Evolutionary conservation across 1,140 invertebrate genomes (phyloP).

Genomic region (Trachelipus rathkii): DNA sequence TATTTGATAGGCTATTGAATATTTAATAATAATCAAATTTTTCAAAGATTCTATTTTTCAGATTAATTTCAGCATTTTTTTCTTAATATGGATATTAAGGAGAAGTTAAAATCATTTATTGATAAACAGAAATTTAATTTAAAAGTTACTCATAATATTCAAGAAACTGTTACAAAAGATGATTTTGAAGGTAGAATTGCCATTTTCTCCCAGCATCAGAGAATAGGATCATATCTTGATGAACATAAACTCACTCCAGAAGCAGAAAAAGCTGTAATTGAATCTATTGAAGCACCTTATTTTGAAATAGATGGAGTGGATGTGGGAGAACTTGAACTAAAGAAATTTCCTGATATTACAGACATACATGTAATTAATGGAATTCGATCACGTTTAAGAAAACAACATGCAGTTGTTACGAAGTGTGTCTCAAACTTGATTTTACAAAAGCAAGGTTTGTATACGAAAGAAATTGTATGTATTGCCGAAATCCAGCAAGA

Average conservation of each 20-base stretch:
- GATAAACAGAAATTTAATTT: constrained; percentile 39
- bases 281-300: constrained; percentile 38
- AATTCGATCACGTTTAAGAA: constrained; percentile 62
- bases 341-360: constrained; percentile 56
- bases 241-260: constrained; percentile 37
- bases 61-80: constrained; percentile 5
- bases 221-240: constrained; percentile 27
- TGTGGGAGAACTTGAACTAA: constrained; percentile 35
- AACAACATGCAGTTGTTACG: constrained; percentile 78
- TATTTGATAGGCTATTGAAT: too few species aligned
- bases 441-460: constrained; percentile 78
- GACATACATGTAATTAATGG: constrained; percentile 64
- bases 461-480: constrained; percentile 72
- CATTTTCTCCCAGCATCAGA: constrained; percentile 32
- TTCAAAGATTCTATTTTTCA: too few species aligned
- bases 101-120: constrained; percentile 44
- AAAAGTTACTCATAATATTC: constrained; percentile 25
- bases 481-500: constrained; percentile 72
- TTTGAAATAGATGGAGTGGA: constrained; percentile 38
- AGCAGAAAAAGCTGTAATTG: constrained; percentile 42
- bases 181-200: constrained; percentile 40
- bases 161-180: constrained; percentile 32
- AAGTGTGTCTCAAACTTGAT: constrained; percentile 87
- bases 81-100: constrained; percentile 45
- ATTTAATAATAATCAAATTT: too few species aligned